Evolutionary conservation across 2,797 vertebrate genomes (phyloP).

Genomic region (Uromys caudimaculatus): DNA sequence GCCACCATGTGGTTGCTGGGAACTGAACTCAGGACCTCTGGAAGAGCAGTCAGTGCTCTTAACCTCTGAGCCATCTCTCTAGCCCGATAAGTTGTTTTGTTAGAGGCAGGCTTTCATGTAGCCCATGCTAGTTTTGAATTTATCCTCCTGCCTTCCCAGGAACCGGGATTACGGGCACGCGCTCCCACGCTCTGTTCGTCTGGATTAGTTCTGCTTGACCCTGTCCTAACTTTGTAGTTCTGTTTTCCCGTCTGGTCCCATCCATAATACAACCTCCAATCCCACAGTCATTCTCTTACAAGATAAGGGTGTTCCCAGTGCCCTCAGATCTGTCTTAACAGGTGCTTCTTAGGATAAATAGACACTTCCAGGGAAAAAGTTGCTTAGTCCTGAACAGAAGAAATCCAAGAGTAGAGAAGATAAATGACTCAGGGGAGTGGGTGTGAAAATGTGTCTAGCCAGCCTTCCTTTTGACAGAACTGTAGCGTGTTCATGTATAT

Average conservation of each 20-base stretch:
- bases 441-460: background rate
- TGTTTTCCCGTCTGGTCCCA: background rate
- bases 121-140: background rate
- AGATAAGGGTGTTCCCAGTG: background rate
- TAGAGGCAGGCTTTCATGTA: background rate
- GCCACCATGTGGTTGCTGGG: too few species aligned
- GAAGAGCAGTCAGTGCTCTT: too few species aligned
- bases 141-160: background rate
- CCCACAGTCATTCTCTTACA: slow-evolving; percentile 40
- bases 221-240: slow-evolving; percentile 10
- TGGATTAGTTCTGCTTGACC: background rate
- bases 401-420: background rate
- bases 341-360: slow-evolving; percentile 3
- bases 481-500: background rate
- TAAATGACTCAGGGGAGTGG: slow-evolving; percentile 32
- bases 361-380: slow-evolving; percentile 14
- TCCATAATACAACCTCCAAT: background rate
- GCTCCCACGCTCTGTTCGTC: too few species aligned
- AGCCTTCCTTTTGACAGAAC: slow-evolving; percentile 16
- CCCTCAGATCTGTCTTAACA: background rate
- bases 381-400: background rate
- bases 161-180: background rate
- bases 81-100: background rate
- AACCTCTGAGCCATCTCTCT: too few species aligned
- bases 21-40: too few species aligned